Conservation (phyloP, 2,797 vertebrate species). For the Ibycter americanus region DNA sequence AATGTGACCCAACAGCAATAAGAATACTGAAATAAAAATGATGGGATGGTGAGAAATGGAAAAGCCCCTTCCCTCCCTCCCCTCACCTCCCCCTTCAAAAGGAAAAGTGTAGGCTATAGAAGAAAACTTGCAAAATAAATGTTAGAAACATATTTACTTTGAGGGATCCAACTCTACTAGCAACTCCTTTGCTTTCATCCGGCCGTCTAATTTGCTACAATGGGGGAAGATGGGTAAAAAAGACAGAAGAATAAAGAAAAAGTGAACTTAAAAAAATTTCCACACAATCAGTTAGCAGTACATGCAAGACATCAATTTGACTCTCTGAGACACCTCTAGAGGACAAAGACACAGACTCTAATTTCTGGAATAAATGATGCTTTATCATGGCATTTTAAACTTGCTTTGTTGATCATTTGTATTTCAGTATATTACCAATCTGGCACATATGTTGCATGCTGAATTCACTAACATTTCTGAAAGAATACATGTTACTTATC, state of each 20-base stretch:
- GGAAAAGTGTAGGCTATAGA: slow-evolving; percentile 82
- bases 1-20: slow-evolving; percentile 80
- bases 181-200: slow-evolving; percentile 87
- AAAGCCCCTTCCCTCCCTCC: slow-evolving; percentile 75
- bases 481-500: slow-evolving; percentile 24
- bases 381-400: slow-evolving; percentile 45
- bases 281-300: slow-evolving; percentile 81
- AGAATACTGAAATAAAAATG: slow-evolving; percentile 76
- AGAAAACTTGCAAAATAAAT: slow-evolving; percentile 82
- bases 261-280: slow-evolving; percentile 83
- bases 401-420: slow-evolving; percentile 13
- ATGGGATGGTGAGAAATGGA: slow-evolving; percentile 81
- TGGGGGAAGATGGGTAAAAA: slow-evolving; percentile 90
- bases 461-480: slow-evolving; percentile 41
- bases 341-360: slow-evolving; percentile 75
- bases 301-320: slow-evolving; percentile 83
- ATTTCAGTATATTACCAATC: slow-evolving; percentile 50
- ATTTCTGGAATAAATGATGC: slow-evolving; percentile 60
- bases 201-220: slow-evolving; percentile 87
- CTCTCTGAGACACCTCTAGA: slow-evolving; percentile 74
- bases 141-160: slow-evolving; percentile 88
- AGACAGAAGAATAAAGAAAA: slow-evolving; percentile 87
- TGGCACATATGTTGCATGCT: slow-evolving; percentile 40
- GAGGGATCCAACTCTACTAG: slow-evolving; percentile 88
- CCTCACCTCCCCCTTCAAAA: slow-evolving; percentile 74